These are phyloP conservation scores for Tetheella fluctuosa DNA, from an alignment of 2,888 invertebrate genomes.

Conservation along the genomic window DNA sequence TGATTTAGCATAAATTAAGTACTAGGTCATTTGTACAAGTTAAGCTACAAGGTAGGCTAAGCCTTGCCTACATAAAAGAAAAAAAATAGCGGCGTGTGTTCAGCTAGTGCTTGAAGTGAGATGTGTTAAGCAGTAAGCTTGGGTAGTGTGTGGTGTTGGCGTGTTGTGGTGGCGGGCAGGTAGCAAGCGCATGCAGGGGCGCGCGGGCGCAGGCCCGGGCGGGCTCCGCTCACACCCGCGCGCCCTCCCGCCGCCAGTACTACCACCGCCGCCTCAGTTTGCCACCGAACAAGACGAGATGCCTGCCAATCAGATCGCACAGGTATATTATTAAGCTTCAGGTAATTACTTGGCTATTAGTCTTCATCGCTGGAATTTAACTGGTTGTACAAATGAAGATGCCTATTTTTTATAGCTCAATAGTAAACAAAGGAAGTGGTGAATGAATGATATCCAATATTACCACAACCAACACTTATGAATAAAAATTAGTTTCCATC, in stretches of 20 bases:
- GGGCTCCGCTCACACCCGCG: constrained; percentile 80
- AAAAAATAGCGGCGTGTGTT: not conserved
- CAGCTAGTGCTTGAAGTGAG: constrained; percentile 19
- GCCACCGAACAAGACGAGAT: constrained; percentile 77
- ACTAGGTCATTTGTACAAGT: no score
- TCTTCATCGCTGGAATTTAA: not conserved
- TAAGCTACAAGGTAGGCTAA: no score
- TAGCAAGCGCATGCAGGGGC: constrained; percentile 80
- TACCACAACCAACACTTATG: no score
- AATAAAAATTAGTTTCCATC: no score
- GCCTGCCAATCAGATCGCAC: constrained; percentile 81
- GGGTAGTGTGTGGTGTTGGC: constrained; percentile 36
- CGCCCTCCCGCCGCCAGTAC: constrained; percentile 77
- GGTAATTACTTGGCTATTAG: not conserved
- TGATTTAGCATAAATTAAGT: no score
- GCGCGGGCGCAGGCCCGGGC: constrained; percentile 79
- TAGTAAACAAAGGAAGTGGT: no score
- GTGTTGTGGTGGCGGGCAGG: constrained; percentile 62
- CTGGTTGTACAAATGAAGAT: no score
- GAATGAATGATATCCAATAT: no score
- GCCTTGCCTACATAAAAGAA: not conserved
- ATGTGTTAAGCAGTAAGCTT: constrained; percentile 23
- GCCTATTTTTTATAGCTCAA: no score
- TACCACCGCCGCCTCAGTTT: constrained; percentile 79
- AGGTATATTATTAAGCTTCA: constrained; percentile 51